Evolutionary conservation across 92 coral and sea anemone species (phyloP).

Genomic region (Bergia sp.): DNA sequence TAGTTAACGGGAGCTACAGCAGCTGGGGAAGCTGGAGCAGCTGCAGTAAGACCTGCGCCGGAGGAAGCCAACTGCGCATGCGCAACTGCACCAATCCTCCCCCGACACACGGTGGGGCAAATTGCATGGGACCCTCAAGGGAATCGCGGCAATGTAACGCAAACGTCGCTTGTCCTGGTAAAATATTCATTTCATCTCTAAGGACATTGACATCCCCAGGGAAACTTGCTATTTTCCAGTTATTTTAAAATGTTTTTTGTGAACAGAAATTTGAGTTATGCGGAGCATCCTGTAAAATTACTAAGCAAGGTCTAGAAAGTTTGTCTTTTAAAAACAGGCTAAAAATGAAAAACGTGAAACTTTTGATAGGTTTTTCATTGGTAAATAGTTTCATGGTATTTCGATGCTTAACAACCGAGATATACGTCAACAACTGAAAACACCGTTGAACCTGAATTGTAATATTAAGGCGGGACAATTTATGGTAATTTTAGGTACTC

Average conservation of each 20-base stretch:
- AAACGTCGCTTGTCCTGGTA: constrained; percentile 22
- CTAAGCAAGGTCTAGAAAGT: too few species aligned
- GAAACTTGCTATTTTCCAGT: not conserved
- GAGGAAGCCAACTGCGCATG: not conserved
- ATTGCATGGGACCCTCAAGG: not conserved
- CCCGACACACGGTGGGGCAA: constrained; percentile 15
- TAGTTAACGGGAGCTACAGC: constrained; percentile 7
- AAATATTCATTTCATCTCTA: not conserved
- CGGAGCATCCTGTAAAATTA: not conserved
- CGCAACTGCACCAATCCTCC: not conserved
- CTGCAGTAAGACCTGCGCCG: constrained; percentile 11
- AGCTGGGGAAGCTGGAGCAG: constrained; percentile 20
- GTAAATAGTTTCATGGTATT: too few species aligned
- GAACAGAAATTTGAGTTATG: not conserved
- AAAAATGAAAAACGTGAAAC: too few species aligned
- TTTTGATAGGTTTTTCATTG: too few species aligned
- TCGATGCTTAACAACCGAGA: too few species aligned
- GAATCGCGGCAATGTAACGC: constrained; percentile 22
- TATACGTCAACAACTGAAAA: too few species aligned
- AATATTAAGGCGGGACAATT: too few species aligned
- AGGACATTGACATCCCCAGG: too few species aligned
- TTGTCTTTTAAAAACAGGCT: too few species aligned
- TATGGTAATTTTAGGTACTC: too few species aligned
- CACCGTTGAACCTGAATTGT: too few species aligned
- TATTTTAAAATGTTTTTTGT: not conserved